A percentile compares a stretch with the other conserved stretches of the same genome.
Evolutionary conservation across 1,140 invertebrate genomes (phyloP).

Genomic region (Triops longicaudatus): DNA sequence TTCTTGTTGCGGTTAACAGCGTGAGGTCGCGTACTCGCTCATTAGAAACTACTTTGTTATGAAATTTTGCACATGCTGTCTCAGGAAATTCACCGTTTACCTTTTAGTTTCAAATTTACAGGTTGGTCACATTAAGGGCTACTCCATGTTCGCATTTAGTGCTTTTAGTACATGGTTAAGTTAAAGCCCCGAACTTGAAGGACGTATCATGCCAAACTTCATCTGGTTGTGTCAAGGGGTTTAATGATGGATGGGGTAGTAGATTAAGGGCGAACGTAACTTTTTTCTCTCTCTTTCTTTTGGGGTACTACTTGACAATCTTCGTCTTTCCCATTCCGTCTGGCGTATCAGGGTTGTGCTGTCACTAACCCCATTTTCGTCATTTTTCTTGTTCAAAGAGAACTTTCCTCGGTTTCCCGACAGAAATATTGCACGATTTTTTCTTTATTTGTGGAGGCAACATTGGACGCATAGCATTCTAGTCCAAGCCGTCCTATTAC

Average conservation of each 20-base stretch:
- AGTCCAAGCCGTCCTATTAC: neutral
- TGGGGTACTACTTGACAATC: neutral
- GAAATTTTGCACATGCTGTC: too few relatives aligned
- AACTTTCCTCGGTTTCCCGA: neutral
- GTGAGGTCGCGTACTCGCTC: too few relatives aligned
- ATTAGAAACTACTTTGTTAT: too few relatives aligned
- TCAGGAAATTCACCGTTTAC: too few relatives aligned
- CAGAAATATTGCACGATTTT: too few relatives aligned
- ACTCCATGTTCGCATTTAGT: too few relatives aligned
- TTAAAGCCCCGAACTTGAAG: neutral
- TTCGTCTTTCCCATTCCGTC: neutral
- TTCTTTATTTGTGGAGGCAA: neutral
- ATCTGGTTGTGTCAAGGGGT: neutral
- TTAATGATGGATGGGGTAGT: slow-evolving; percentile 2
- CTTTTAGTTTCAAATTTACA: too few relatives aligned
- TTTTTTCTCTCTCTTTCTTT: neutral
- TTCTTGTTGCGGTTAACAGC: too few relatives aligned
- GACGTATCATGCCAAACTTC: neutral
- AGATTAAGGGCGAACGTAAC: neutral
- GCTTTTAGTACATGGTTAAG: neutral
- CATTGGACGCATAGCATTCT: neutral
- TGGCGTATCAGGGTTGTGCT: neutral
- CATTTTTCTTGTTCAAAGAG: neutral
- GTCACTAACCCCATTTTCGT: too few relatives aligned
- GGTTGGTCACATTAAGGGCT: too few relatives aligned